phyloP scores from a whole-genome alignment of 2,113 vertebrate genomes.

The Microcebus jonahi region DNA sequence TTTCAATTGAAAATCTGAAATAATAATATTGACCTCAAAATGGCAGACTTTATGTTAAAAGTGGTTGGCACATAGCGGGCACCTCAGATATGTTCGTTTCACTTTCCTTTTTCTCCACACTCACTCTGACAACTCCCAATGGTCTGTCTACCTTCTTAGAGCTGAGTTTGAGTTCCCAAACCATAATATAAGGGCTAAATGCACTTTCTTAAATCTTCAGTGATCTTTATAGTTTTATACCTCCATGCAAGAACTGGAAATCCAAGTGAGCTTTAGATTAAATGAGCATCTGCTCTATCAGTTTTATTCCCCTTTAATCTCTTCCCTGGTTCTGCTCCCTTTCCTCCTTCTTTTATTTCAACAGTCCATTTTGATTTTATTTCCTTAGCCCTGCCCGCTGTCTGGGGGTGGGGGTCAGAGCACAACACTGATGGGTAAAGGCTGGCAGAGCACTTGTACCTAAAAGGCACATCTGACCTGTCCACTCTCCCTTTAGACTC shows the following conservation, averaged over 20 bases:
- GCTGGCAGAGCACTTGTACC: not conserved
- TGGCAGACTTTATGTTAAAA: not conserved
- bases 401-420: not conserved
- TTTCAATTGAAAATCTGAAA: constrained; percentile 37
- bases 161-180: not conserved
- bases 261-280: not conserved
- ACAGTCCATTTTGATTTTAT: not conserved
- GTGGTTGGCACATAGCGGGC: not conserved
- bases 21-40: constrained; percentile 2
- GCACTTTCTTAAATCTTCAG: not conserved
- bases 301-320: not conserved
- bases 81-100: not conserved
- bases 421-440: not conserved
- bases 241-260: not conserved
- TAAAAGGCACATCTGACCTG: not conserved
- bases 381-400: not conserved
- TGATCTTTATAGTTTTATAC: not conserved
- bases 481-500: not conserved
- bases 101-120: not conserved
- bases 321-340: not conserved
- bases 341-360: constrained; percentile 7
- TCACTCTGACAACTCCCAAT: not conserved
- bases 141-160: not conserved
- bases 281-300: not conserved
- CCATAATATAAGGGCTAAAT: not conserved